Percentiles rank a stretch among this genome's conserved stretches.
phyloP scores from a whole-genome alignment of 2,888 invertebrate species.

The Phorcus lineatus region DNA sequence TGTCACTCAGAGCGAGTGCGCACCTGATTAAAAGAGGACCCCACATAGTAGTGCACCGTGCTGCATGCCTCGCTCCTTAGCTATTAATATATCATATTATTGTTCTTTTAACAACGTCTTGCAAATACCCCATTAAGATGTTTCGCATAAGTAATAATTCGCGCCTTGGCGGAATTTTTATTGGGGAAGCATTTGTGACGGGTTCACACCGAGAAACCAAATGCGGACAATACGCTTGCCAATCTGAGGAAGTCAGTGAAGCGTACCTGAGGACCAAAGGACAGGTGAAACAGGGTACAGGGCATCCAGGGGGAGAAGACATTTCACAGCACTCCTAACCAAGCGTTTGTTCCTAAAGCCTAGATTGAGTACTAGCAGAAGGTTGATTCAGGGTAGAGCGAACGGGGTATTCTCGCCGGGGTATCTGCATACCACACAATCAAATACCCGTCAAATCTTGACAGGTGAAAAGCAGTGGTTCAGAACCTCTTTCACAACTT shows the following conservation, averaged over 20 bases:
- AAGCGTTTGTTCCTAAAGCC: not conserved
- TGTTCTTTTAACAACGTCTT: not conserved
- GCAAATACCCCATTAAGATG: constrained; percentile 10
- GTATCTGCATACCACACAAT: not conserved
- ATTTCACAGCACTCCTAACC: not conserved
- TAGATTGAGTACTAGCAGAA: too few species aligned
- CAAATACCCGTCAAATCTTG: not conserved
- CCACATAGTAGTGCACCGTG: not conserved
- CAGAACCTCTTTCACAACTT: too few species aligned
- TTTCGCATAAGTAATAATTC: constrained; percentile 13
- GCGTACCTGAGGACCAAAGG: not conserved
- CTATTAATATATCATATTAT: not conserved
- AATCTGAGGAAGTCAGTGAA: not conserved
- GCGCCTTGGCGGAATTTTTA: not conserved
- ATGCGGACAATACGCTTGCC: not conserved
- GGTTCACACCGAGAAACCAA: not conserved
- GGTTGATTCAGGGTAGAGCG: too few species aligned
- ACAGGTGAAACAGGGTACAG: not conserved
- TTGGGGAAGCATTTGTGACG: not conserved
- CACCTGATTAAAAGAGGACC: not conserved
- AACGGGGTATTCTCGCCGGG: too few species aligned
- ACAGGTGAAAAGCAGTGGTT: not conserved
- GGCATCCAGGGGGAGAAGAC: too few species aligned
- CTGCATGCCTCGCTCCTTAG: not conserved
- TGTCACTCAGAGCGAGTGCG: not conserved